Evolutionary conservation across 2,113 vertebrate genomes (phyloP).

Genomic region (Nerophis lumbriciformis): DNA sequence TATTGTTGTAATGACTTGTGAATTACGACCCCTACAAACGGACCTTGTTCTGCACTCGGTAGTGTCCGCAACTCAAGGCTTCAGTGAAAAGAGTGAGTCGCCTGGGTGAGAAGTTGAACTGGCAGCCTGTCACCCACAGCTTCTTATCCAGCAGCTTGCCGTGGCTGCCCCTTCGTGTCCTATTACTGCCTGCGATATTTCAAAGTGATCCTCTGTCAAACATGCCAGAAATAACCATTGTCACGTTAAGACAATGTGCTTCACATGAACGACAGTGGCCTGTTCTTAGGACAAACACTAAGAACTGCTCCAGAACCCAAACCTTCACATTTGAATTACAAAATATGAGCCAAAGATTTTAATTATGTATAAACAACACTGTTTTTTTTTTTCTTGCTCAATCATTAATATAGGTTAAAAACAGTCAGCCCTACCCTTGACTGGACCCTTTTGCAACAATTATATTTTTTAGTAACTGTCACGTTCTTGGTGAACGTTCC

Average conservation of each 20-base stretch:
- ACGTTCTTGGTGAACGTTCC: no score
- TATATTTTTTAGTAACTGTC: no score
- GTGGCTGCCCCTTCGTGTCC: slow-evolving; percentile 10
- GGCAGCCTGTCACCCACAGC: slow-evolving; percentile 6
- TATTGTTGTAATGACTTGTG: not conserved
- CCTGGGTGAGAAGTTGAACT: slow-evolving; percentile 9
- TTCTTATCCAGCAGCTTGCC: slow-evolving; percentile 1
- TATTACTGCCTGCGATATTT: slow-evolving; percentile 3
- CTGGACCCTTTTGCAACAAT: no score
- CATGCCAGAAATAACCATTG: slow-evolving; percentile 8
- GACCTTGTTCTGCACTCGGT: not conserved
- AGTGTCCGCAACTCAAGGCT: not conserved
- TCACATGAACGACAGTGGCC: not conserved
- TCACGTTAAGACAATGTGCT: not conserved
- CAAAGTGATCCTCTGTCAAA: slow-evolving; percentile 9
- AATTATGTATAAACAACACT: no score
- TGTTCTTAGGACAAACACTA: not conserved
- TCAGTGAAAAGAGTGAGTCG: not conserved
- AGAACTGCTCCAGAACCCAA: not conserved
- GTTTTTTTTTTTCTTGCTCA: no score
- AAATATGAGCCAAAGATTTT: not conserved
- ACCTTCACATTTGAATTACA: not conserved
- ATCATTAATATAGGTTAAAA: no score
- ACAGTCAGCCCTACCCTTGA: no score
- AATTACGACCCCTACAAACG: not conserved